phyloP scores from a whole-genome alignment of 2,888 invertebrate species.

The Pyrrhosoma nymphula region DNA sequence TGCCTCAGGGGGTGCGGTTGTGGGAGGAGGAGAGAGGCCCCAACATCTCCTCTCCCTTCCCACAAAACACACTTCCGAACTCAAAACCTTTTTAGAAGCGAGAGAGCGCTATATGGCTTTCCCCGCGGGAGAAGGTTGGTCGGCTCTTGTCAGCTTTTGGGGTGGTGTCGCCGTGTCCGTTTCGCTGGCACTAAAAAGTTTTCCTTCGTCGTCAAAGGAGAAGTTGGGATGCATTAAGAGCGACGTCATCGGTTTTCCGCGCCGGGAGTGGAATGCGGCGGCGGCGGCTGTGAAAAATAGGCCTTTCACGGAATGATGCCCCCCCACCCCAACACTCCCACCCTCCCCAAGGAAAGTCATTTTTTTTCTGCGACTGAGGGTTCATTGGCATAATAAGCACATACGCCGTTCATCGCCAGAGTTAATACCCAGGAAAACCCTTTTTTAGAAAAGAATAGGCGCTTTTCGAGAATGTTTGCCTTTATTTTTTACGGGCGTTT shows the following conservation, averaged over 20 bases:
- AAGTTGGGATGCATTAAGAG: background rate
- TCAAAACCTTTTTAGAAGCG: slow-evolving; percentile 17
- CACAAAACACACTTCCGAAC: background rate
- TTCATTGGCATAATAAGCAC: background rate
- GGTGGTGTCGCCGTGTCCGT: background rate
- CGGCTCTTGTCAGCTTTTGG: background rate
- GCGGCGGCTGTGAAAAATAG: background rate
- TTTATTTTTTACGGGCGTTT: no score
- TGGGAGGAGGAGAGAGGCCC: no score
- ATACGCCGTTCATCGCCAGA: no score
- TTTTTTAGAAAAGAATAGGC: no score
- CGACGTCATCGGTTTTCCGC: background rate
- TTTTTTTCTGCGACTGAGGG: background rate
- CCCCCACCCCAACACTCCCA: no score
- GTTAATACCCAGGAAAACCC: no score
- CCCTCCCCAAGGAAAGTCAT: background rate
- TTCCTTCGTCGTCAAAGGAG: slow-evolving; percentile 16
- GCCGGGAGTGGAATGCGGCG: background rate
- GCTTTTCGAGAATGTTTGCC: no score
- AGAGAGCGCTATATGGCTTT: background rate
- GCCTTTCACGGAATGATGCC: background rate
- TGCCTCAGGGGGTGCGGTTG: no score
- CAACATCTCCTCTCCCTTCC: background rate
- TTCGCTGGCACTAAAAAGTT: background rate
- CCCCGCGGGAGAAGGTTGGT: no score